A percentile compares a stretch with the other conserved stretches of the same genome.
Evolutionary conservation across 2,797 vertebrate species (phyloP).

Genomic region (Pteropus rufus): DNA sequence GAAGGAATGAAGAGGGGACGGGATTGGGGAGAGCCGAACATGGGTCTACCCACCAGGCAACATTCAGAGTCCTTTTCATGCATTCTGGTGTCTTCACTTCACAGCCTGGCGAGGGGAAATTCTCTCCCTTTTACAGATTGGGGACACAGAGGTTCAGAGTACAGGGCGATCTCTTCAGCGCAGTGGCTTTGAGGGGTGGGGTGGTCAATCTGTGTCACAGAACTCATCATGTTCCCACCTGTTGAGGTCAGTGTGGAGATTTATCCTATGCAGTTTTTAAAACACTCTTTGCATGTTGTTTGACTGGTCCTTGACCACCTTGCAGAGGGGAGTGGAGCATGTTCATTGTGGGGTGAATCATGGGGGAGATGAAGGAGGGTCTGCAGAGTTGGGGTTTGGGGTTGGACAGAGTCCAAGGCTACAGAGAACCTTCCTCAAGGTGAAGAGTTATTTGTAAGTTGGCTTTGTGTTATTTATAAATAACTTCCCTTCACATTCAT

Average conservation of each 20-base stretch:
- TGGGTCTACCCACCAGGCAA: accelerated
- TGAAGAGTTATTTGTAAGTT: neutral
- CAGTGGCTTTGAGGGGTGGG: neutral
- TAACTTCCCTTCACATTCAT: neutral
- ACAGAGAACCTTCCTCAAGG: neutral
- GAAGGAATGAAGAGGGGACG: neutral
- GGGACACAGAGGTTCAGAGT: neutral
- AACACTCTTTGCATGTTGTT: neutral
- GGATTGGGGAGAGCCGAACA: accelerated
- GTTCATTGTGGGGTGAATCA: neutral
- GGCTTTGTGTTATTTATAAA: neutral
- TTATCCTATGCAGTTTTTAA: neutral
- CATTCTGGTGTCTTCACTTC: neutral
- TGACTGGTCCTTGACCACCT: neutral
- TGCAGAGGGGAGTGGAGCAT: neutral
- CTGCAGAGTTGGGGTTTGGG: neutral
- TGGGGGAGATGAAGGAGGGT: neutral
- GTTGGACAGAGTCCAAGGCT: neutral
- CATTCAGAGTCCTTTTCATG: neutral
- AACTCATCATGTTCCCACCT: too few species aligned
- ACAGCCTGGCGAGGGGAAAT: neutral
- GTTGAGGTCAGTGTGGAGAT: neutral
- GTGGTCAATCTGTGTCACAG: neutral
- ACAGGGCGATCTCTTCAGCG: neutral
- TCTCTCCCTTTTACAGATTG: neutral